Conservation (phyloP, 2,113 vertebrate species). For the Malurus alboscapulatus region DNA sequence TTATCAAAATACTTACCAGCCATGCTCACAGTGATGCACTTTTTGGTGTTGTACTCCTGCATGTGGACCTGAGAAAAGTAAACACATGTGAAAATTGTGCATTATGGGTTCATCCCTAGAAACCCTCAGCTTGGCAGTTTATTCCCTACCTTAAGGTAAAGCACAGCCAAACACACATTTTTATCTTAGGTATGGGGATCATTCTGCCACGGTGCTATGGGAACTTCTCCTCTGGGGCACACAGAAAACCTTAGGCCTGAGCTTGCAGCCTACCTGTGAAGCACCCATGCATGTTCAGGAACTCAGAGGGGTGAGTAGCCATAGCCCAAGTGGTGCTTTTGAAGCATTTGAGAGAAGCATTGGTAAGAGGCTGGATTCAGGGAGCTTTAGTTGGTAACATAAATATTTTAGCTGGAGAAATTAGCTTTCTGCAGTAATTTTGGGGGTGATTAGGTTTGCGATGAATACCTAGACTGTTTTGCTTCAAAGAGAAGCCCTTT, state of each 20-base stretch:
- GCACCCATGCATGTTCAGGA: accelerated
- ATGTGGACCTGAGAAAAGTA: neutral
- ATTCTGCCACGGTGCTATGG: neutral
- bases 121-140: neutral
- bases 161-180: neutral
- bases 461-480: neutral
- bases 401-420: neutral
- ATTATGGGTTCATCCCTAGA: neutral
- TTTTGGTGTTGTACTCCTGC: neutral
- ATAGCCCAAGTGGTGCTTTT: neutral
- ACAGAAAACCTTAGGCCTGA: neutral
- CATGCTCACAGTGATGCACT: accelerated
- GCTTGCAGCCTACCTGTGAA: neutral
- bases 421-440: neutral
- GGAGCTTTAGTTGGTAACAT: neutral
- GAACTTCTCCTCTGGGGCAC: neutral
- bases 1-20: neutral
- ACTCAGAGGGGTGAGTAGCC: neutral
- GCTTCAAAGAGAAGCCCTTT: neutral
- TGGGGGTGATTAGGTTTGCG: neutral
- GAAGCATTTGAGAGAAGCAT: neutral
- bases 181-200: neutral
- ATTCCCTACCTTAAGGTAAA: neutral
- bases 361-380: neutral
- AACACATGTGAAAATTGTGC: neutral